Conservation (phyloP, 2,888 invertebrate species). For the Zele albiditarsus region DNA sequence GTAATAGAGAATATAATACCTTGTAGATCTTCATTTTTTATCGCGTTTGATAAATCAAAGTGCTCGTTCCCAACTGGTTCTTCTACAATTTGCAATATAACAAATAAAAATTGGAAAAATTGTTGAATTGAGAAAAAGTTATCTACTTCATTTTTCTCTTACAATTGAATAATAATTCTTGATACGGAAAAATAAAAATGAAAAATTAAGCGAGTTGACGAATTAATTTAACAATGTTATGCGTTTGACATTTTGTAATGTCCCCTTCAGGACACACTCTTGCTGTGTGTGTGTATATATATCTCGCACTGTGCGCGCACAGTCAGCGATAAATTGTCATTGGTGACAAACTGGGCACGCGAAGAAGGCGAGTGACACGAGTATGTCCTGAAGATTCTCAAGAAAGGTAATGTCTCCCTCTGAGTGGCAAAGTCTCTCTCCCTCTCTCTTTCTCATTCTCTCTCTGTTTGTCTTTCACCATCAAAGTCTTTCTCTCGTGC, state of each 20-base stretch:
- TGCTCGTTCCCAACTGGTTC: no score
- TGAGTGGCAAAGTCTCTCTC: constrained; percentile 8
- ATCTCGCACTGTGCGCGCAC: neutral
- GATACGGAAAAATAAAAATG: neutral
- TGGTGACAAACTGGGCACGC: constrained; percentile 62
- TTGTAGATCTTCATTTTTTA: no score
- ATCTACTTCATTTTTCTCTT: no score
- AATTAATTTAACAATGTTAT: constrained; percentile 16
- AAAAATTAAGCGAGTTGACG: neutral
- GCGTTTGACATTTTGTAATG: neutral
- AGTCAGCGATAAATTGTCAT: constrained; percentile 59
- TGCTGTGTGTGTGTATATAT: neutral
- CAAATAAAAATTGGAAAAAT: no score
- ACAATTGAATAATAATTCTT: no score
- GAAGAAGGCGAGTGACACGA: constrained; percentile 43
- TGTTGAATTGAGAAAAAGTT: no score
- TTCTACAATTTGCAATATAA: no score
- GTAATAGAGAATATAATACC: no score
- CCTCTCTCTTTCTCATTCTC: neutral
- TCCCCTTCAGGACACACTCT: neutral
- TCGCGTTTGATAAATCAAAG: no score
- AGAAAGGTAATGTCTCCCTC: constrained; percentile 41
- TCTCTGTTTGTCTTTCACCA: neutral
- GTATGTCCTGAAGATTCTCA: constrained; percentile 27
- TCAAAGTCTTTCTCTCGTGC: neutral